Evolutionary conservation across 2,888 invertebrate genomes (phyloP).

Genomic region (Cosmia pyralina): DNA sequence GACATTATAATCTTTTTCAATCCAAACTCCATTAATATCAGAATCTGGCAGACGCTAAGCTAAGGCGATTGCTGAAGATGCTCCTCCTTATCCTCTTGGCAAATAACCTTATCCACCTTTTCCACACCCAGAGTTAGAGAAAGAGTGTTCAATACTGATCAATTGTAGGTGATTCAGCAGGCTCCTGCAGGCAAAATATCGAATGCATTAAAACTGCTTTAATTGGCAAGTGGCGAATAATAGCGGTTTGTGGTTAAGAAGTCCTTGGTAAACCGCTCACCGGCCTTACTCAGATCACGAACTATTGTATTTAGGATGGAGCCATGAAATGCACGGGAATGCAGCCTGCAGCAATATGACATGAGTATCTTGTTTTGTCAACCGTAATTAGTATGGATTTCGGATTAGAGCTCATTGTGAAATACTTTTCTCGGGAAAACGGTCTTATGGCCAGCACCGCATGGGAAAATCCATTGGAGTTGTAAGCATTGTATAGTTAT

Average conservation of each 20-base stretch:
- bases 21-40: background rate
- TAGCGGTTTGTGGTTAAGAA: conserved; percentile 59
- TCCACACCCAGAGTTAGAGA: too few species aligned
- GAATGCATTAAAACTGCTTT: conserved; percentile 53
- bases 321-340: conserved; percentile 26
- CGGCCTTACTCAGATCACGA: conserved; percentile 71
- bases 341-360: background rate
- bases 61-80: background rate
- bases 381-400: background rate
- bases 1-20: too few species aligned
- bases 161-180: conserved; percentile 18
- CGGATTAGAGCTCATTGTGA: background rate
- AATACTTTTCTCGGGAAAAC: background rate
- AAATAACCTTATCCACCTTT: background rate
- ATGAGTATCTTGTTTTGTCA: background rate
- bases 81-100: background rate
- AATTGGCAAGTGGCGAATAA: conserved; percentile 58
- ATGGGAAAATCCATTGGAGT: background rate
- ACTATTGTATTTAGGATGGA: conserved; percentile 57
- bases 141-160: background rate
- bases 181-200: conserved; percentile 22
- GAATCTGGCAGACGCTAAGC: background rate
- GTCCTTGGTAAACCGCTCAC: conserved; percentile 71
- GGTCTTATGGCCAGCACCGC: background rate
- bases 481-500: background rate